Conservation (phyloP, 1,140 invertebrate species). For the Macrocentrus cingulum region DNA sequence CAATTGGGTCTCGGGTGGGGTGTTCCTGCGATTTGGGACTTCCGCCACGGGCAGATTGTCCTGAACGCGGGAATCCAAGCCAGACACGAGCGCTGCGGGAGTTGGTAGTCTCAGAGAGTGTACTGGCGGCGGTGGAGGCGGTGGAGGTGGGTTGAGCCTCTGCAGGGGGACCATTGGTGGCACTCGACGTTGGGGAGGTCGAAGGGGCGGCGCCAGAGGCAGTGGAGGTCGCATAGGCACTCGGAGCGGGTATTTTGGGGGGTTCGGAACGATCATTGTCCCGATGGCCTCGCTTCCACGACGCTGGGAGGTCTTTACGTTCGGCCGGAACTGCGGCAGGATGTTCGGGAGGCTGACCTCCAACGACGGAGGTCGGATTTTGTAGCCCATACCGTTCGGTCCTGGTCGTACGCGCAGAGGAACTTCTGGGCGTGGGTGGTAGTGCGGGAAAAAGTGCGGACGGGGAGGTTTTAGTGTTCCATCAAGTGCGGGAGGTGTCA, state of each 20-base stretch:
- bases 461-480: conserved; percentile 37
- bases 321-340: conserved; percentile 71
- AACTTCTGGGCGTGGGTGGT: conserved; percentile 14
- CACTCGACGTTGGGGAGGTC: neutral
- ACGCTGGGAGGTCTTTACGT: conserved; percentile 63
- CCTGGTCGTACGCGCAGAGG: conserved; percentile 29
- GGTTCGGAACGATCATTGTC: conserved; percentile 47
- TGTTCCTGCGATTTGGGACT: neutral
- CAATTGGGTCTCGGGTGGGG: neutral
- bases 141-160: conserved; percentile 58
- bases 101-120: conserved; percentile 24
- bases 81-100: conserved; percentile 19
- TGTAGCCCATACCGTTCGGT: conserved; percentile 47
- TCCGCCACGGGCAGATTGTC: conserved; percentile 2
- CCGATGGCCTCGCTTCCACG: conserved; percentile 55
- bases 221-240: conserved; percentile 25
- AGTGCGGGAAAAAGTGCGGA: conserved; percentile 23
- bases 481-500: conserved; percentile 47
- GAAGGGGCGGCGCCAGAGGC: neutral
- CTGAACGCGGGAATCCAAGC: neutral
- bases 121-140: conserved; percentile 36
- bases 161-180: conserved; percentile 40
- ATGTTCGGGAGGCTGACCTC: conserved; percentile 67
- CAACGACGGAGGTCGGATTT: conserved; percentile 48
- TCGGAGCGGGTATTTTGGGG: conserved; percentile 33